These are phyloP conservation scores for Nannoperca obscura DNA, from an alignment of 2,797 vertebrate genomes.

Conservation along the genomic window DNA sequence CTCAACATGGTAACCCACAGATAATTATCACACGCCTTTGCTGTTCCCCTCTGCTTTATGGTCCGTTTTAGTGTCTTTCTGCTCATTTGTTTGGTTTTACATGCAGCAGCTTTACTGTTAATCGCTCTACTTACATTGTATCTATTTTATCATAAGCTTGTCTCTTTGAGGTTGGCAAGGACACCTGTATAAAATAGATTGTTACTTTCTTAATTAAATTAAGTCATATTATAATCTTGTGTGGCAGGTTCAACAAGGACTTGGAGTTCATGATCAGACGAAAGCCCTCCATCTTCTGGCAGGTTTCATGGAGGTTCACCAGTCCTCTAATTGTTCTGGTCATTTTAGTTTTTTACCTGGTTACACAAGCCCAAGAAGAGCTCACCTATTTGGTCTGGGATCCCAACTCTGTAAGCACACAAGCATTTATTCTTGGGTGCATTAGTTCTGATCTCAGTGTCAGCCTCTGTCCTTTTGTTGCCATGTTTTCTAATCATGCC, in stretches of 20 bases:
- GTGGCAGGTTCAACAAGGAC: conserved; percentile 90
- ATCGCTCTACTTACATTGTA: neutral
- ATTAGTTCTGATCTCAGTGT: neutral
- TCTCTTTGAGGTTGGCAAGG: neutral
- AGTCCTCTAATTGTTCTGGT: conserved; percentile 91
- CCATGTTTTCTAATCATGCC: conserved; percentile 40
- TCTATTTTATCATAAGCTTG: neutral
- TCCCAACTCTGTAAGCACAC: conserved; percentile 85
- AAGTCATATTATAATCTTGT: neutral
- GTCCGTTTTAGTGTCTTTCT: neutral
- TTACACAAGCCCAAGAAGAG: conserved; percentile 81
- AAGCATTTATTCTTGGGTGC: neutral
- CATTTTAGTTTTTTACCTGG: conserved; percentile 92
- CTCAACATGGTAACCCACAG: neutral
- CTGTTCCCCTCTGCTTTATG: neutral
- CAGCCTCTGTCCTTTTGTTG: conserved; percentile 68
- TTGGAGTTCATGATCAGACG: conserved; percentile 92
- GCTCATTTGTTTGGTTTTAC: neutral
- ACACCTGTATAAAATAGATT: neutral
- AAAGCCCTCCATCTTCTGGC: conserved; percentile 93
- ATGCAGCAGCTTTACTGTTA: neutral
- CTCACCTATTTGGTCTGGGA: conserved; percentile 89
- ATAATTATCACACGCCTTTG: neutral
- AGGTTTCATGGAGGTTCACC: conserved; percentile 88
- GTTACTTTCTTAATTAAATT: neutral